A percentile compares a stretch with the other conserved stretches of the same genome.
Evolutionary conservation across 2,888 invertebrate genomes (phyloP).

Genomic region (Drosophila helvetica): DNA sequence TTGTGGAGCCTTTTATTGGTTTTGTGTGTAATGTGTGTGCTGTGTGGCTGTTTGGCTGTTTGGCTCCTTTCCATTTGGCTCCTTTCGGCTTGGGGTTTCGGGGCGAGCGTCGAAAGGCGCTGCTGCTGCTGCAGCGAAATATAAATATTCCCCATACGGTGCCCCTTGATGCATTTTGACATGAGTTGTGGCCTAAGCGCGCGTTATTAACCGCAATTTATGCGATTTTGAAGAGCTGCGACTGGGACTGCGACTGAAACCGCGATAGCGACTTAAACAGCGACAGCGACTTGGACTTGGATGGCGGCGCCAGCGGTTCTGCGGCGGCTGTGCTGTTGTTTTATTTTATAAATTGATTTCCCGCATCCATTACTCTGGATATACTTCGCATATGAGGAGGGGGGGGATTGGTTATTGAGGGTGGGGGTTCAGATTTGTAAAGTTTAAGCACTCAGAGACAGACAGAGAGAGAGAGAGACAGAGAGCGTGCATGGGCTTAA

Average conservation of each 20-base stretch:
- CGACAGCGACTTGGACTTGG: not conserved
- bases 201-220: slow-evolving; percentile 81
- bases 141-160: slow-evolving; percentile 83
- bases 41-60: too few species aligned
- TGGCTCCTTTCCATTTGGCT: not conserved
- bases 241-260: slow-evolving; percentile 23
- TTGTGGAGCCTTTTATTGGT: slow-evolving; percentile 61
- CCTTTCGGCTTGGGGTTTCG: slow-evolving; percentile 11
- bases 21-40: slow-evolving; percentile 45
- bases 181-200: slow-evolving; percentile 83
- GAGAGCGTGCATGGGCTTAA: too few species aligned
- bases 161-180: slow-evolving; percentile 82
- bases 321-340: not conserved
- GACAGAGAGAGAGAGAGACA: too few species aligned
- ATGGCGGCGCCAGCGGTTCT: slow-evolving; percentile 51
- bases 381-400: not conserved
- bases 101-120: slow-evolving; percentile 47
- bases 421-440: too few species aligned
- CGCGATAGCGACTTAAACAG: slow-evolving; percentile 15
- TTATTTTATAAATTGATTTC: slow-evolving; percentile 8
- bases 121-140: slow-evolving; percentile 62
- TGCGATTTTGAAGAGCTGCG: slow-evolving; percentile 72
- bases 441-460: too few species aligned
- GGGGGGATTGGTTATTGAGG: not conserved
- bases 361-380: not conserved